A percentile compares a stretch with the other conserved stretches of the same genome.
Evolutionary conservation across 1,140 invertebrate species (phyloP).

Genomic region (Drosophila pseudoobscura): DNA sequence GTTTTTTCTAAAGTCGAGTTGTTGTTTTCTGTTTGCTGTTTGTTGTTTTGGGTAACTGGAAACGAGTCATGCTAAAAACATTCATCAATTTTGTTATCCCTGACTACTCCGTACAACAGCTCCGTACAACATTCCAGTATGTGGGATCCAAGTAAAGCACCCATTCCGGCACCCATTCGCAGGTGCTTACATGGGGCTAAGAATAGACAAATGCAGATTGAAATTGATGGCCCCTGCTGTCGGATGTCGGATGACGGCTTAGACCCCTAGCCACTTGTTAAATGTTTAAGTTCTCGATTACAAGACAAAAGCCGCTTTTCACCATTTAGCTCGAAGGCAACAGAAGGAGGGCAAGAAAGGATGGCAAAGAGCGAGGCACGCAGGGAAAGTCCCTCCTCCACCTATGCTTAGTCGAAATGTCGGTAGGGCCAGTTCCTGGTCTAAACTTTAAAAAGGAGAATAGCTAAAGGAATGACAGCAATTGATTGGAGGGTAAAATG

Average conservation of each 20-base stretch:
- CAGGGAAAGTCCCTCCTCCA: too few species aligned
- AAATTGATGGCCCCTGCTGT: conserved; percentile 58
- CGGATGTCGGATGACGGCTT: neutral
- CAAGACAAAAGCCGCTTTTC: conserved; percentile 57
- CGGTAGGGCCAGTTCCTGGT: too few species aligned
- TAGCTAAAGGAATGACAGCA: too few species aligned
- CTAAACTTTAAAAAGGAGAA: too few species aligned
- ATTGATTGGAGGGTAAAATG: too few species aligned
- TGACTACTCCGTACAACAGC: conserved; percentile 1
- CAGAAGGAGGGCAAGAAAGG: too few species aligned
- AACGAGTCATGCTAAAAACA: conserved; percentile 62
- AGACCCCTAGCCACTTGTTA: conserved; percentile 20
- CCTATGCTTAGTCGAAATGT: too few species aligned
- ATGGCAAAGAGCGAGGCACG: too few species aligned
- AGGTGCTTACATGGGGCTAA: conserved; percentile 66
- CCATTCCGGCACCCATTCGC: conserved; percentile 37
- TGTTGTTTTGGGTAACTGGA: conserved; percentile 48
- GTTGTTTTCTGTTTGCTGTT: conserved; percentile 13
- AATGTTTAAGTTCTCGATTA: conserved; percentile 70
- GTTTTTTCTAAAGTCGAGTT: neutral
- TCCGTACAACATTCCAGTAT: conserved; percentile 3
- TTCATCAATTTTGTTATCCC: conserved; percentile 73
- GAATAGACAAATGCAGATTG: conserved; percentile 71
- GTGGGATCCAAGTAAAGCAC: neutral
- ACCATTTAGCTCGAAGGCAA: too few species aligned